Conservation (phyloP, 2,888 invertebrate genomes). For the Leptinotarsa rubiginosa region DNA sequence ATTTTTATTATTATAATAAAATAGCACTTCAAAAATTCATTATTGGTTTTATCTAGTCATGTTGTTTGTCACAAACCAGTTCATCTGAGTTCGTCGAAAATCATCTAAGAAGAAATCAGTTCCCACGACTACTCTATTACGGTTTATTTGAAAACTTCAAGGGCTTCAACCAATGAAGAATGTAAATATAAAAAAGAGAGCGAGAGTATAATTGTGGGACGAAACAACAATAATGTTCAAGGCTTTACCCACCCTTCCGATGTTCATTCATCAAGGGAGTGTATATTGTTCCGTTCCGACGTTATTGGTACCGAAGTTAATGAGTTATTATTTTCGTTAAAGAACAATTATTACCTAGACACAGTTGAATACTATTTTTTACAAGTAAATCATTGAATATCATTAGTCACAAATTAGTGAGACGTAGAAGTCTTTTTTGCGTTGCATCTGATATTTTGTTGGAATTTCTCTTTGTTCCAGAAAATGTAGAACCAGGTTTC, state of each 20-base stretch:
- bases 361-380: too few species aligned
- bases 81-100: background rate
- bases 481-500: too few species aligned
- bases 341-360: too few species aligned
- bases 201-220: slow-evolving; percentile 8
- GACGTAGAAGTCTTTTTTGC: too few species aligned
- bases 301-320: background rate
- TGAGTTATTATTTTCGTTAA: background rate
- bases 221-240: slow-evolving; percentile 11
- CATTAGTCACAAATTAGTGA: too few species aligned
- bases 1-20: too few species aligned
- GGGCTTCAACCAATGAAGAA: slow-evolving; percentile 5
- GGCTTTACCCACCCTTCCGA: background rate
- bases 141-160: slow-evolving; percentile 5
- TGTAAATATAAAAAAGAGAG: slow-evolving; percentile 6
- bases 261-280: background rate
- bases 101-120: background rate
- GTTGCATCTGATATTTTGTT: too few species aligned
- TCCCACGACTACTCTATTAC: slow-evolving; percentile 14
- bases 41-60: background rate
- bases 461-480: too few species aligned
- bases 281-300: background rate
- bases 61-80: background rate
- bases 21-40: too few species aligned
- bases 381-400: too few species aligned